A percentile compares a stretch with the other conserved stretches of the same genome.
These are phyloP conservation scores for Ictidomys tridecemlineatus DNA, from an alignment of 2,113 vertebrate genomes.

Conservation along the genomic window DNA sequence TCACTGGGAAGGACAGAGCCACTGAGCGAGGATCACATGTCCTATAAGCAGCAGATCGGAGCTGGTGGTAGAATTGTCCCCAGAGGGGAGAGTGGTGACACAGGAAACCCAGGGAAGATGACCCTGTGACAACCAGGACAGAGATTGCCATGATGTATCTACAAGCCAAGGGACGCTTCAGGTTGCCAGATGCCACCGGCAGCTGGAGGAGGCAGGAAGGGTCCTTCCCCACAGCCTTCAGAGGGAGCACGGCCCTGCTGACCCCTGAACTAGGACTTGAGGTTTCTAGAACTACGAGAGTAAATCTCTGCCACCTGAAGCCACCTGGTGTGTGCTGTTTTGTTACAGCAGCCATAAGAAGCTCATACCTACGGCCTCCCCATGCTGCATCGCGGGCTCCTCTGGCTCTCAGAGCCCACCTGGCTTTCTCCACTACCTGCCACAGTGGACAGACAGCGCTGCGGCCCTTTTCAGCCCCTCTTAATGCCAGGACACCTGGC, in stretches of 20 bases:
- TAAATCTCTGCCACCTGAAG: neutral
- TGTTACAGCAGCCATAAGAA: rapidly evolving
- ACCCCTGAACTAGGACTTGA: neutral
- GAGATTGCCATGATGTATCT: neutral
- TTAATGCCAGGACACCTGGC: rapidly evolving
- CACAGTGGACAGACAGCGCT: rapidly evolving
- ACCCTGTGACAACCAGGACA: rapidly evolving
- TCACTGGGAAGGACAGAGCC: rapidly evolving
- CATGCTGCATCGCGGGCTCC: rapidly evolving
- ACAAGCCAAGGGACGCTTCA: neutral
- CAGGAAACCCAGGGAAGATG: rapidly evolving
- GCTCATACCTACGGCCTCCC: rapidly evolving
- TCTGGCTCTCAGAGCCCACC: rapidly evolving
- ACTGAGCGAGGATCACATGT: neutral
- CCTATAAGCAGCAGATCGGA: neutral
- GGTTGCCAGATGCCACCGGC: neutral
- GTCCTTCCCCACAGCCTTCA: rapidly evolving
- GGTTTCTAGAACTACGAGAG: rapidly evolving
- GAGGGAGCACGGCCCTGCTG: rapidly evolving
- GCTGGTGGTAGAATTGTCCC: neutral
- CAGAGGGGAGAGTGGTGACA: neutral
- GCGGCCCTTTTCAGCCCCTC: neutral
- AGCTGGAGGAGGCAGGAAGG: neutral
- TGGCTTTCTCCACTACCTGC: neutral
- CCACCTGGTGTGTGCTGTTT: neutral